phyloP scores from a whole-genome alignment of 2,797 vertebrate species.

The Danionella dracula region DNA sequence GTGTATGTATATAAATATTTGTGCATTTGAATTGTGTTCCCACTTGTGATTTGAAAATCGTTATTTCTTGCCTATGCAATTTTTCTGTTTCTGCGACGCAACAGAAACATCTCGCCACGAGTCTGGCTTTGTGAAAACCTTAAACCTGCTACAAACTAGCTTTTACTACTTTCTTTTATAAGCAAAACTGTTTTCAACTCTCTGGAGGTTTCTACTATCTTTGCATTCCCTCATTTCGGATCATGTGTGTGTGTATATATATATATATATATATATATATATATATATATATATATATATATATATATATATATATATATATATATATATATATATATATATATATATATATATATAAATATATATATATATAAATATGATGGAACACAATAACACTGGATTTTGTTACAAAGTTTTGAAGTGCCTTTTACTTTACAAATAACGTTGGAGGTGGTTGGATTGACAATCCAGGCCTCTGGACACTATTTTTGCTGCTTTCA shows the following conservation, averaged over 20 bases:
- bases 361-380: too few species aligned
- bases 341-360: too few species aligned
- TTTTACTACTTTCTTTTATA: constrained; percentile 39
- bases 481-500: constrained; percentile 59
- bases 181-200: constrained; percentile 32
- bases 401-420: constrained; percentile 66
- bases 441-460: constrained; percentile 51
- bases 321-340: too few species aligned
- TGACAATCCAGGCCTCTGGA: constrained; percentile 48
- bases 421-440: constrained; percentile 72
- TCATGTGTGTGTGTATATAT: constrained; percentile 25
- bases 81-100: constrained; percentile 59
- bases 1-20: background rate
- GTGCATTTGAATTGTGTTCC: constrained; percentile 28
- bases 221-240: constrained; percentile 38
- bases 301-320: too few species aligned
- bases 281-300: too few species aligned
- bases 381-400: constrained; percentile 59
- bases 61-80: constrained; percentile 72
- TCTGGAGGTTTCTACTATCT: constrained; percentile 28
- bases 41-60: constrained; percentile 36
- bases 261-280: too few species aligned
- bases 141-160: constrained; percentile 35
- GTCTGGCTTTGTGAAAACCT: constrained; percentile 63
- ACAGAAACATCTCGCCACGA: constrained; percentile 58